Evolutionary conservation across 2,797 vertebrate species (phyloP), one percentile per base, ranked within the genome.

Genomic region (Buceros bicornis): DNA sequence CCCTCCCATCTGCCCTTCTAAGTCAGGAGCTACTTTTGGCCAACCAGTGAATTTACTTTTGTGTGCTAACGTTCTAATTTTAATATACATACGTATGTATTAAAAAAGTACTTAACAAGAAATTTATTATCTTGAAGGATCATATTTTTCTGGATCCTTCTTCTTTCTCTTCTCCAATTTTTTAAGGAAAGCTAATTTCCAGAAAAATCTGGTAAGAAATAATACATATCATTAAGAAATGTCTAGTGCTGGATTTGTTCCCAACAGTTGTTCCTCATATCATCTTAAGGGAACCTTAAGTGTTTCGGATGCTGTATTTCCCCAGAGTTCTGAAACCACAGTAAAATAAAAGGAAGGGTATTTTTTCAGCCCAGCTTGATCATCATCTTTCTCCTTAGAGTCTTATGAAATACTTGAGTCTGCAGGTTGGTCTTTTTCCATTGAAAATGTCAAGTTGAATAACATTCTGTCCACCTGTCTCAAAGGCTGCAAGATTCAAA

Each of bases 381-480:
- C 28, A 60, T 87, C 31, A 16, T 80, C 45, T 73, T 60, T 95
- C 18, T 54, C 21, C 7, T 76, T 31, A 31, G 7, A 72, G 29
- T 73, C 31, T 81, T 78, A 22, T 17, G 37, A 91, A 82, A 80
- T 78, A 53, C 17, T 78, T 80, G 48, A 60, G 25, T 33, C 48
- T 62, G 9, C 24, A 78, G 10, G 6, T 85, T 87, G 24, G 76
- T 83, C 18, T 13, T 69, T 83, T 86, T 76, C 48, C 37, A 62
- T 17, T 88, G 48, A 48, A 78, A 88, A 51, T 61, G 16, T 69
- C 26, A 54, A 21, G 26, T 48, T 82, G 37, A 72, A 31, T 94
- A 88, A 31, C 31, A 33, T 94, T 92, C 35, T 91, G 31, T 65
- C 70, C 29, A 11, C 13, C 94, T 66, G 18, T 50, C 43, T 86